Evolutionary conservation across 2,797 vertebrate species (phyloP).

Genomic region (Rhinoraja longicauda): DNA sequence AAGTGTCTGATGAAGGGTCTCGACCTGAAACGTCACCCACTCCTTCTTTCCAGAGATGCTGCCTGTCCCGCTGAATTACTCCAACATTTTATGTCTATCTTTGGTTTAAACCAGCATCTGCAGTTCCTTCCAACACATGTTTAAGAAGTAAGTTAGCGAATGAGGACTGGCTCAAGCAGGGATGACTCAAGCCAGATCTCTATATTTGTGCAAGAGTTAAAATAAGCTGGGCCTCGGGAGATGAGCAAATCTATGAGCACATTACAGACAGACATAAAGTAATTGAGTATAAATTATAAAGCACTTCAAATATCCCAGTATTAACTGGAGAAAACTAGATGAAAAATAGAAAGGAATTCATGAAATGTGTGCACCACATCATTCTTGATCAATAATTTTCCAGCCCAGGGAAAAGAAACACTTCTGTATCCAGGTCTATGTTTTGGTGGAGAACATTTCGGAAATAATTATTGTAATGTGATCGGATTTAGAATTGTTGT

Average conservation of each 20-base stretch:
- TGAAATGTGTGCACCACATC: not conserved
- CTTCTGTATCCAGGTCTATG: not conserved
- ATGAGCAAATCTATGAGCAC: not conserved
- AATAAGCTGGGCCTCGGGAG: not conserved
- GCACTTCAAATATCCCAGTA: not conserved
- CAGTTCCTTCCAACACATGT: too few relatives aligned
- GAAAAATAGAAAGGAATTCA: not conserved
- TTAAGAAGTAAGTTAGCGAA: not conserved
- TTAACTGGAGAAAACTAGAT: not conserved
- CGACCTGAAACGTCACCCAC: too few relatives aligned
- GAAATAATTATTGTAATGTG: not conserved
- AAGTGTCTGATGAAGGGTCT: too few relatives aligned
- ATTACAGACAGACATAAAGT: not conserved
- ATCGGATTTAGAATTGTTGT: not conserved
- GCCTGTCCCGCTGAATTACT: too few relatives aligned
- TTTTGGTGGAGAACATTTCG: not conserved
- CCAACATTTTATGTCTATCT: too few relatives aligned
- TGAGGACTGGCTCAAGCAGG: not conserved
- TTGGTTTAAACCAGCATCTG: too few relatives aligned
- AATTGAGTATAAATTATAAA: not conserved
- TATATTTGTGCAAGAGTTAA: not conserved
- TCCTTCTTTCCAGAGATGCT: too few relatives aligned
- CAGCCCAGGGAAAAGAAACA: not conserved
- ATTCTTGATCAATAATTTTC: not conserved
- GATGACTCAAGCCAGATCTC: not conserved